Base-by-base conservation (phyloP, 2,113 vertebrate genomes). In the Boleophthalmus pectinirostris region DNA sequence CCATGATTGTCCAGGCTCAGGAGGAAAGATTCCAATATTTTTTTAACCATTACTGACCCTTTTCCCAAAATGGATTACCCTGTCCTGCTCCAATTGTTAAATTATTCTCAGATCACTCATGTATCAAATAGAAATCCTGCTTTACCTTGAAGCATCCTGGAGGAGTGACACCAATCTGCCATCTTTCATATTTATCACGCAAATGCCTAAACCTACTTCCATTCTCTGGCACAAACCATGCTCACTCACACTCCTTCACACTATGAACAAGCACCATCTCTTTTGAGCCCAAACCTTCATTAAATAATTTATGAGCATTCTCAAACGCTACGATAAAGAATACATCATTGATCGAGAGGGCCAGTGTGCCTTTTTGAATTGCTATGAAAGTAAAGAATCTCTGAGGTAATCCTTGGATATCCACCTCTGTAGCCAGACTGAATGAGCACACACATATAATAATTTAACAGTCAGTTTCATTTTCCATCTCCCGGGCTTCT, bases 261-360 rank as follows among this genome's bases (percentile, higher is more conserved):
- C 3, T 24, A 1, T 60, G 16, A 38, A 64, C 20, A n/a, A n/a
- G 29, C 51, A 3, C 12, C 12, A 38, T 53, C 11, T 58, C 23
- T 24, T 49, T 43, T 53, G n/a, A n/a, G n/a, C n/a, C n/a, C n/a
- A n/a, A 53, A 53, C 7, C 51, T 12, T 23, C n/a, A 67, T 80
- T 72, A 38, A 86, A 86, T 85, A 70, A 87, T 89, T 75, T 13
- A 85, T 79, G 23, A 15, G 69, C 64, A 51, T 51, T 43, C 61
- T 54, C 25, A 51, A 5, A 67, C 77, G 68, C 63, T 64, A 71
- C 43, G 38, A 29, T 74, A 74, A 64, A 8, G 80, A 78, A 81
- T 79, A 18, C 72, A 81, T 74, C 69, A 67, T 81, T 75, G 25
- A 58, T 24, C 23, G 21, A 11, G 21, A 23, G 12, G 3, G 80